phyloP scores from a whole-genome alignment of 2,888 invertebrate species.

The Rhagonycha fulva region DNA sequence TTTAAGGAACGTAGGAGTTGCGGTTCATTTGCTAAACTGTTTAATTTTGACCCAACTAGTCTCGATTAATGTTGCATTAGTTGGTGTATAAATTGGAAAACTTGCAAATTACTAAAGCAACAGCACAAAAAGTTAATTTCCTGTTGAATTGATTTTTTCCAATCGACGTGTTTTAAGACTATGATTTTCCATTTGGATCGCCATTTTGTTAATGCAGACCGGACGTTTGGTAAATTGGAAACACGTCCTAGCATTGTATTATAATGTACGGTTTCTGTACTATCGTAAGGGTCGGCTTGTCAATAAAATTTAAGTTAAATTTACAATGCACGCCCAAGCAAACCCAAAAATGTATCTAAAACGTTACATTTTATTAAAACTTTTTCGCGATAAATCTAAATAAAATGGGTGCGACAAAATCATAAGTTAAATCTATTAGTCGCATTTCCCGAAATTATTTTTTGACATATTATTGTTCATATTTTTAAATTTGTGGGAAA shows the following conservation, averaged over 20 bases:
- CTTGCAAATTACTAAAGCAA: background rate
- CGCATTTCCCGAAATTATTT: background rate
- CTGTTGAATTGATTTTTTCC: background rate
- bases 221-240: constrained; percentile 15
- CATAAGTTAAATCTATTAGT: background rate
- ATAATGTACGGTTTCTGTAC: background rate
- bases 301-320: background rate
- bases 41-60: background rate
- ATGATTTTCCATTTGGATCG: constrained; percentile 13
- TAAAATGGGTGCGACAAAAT: background rate
- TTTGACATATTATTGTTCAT: background rate
- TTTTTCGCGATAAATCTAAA: background rate
- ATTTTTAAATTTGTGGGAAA: background rate
- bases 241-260: constrained; percentile 8
- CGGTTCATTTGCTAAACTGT: background rate
- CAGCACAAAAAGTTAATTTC: background rate
- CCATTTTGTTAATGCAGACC: constrained; percentile 8
- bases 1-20: background rate
- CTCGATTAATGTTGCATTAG: background rate
- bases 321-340: background rate
- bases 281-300: background rate
- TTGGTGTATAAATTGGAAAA: background rate
- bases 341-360: background rate
- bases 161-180: background rate
- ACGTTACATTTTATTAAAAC: background rate